Percentiles rank a stretch among this genome's conserved stretches.
These are phyloP conservation scores for Bergia sp. DNA, from an alignment of 92 coral and sea anemone species.

Conservation along the genomic window DNA sequence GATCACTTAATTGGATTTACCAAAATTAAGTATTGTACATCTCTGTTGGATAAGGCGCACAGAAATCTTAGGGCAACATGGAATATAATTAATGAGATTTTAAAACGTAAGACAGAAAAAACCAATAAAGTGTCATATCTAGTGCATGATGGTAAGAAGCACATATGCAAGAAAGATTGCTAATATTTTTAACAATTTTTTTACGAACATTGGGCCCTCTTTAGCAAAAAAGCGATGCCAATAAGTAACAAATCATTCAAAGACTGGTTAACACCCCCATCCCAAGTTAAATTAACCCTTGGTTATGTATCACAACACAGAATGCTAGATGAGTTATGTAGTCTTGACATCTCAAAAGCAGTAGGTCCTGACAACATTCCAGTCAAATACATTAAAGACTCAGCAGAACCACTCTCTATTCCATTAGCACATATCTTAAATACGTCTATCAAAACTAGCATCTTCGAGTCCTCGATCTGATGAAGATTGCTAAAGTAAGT, in stretches of 20 bases:
- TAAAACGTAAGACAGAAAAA: not conserved
- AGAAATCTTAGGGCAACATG: not conserved
- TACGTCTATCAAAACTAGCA: too few relatives aligned
- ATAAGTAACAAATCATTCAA: not conserved
- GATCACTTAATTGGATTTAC: not conserved
- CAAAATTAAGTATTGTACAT: not conserved
- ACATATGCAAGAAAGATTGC: conserved; percentile 1
- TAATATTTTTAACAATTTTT: not conserved
- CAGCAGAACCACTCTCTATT: not conserved
- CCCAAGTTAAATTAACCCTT: not conserved
- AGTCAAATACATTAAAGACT: not conserved
- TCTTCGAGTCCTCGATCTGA: not conserved
- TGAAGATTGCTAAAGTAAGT: conserved; percentile 3
- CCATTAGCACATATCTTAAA: too few relatives aligned
- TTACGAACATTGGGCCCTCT: not conserved
- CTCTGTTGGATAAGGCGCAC: conserved; percentile 6
- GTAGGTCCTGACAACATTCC: not conserved
- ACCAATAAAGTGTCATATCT: not conserved
- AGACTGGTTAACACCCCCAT: not conserved
- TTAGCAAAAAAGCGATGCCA: not conserved
- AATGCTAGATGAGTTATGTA: not conserved
- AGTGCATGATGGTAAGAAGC: not conserved
- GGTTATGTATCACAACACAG: not conserved
- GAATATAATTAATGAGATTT: not conserved
- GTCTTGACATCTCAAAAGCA: not conserved